phyloP scores from a whole-genome alignment of 1,140 invertebrate genomes.

The Drosophila pachea region DNA sequence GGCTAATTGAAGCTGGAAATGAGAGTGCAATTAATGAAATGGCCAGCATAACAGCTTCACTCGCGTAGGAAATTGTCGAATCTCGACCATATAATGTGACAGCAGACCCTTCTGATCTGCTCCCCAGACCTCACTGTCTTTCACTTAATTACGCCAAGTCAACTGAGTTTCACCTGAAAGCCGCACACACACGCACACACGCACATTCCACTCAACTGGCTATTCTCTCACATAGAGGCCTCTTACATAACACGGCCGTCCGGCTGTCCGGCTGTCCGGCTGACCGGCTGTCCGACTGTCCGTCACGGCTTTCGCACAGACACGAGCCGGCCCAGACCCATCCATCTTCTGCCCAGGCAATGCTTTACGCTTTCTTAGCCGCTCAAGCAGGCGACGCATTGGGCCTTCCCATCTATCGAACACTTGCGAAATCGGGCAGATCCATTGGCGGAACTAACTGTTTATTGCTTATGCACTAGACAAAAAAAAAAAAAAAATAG shows the following conservation, averaged over 20 bases:
- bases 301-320: constrained; percentile 30
- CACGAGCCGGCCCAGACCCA: background rate
- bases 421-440: background rate
- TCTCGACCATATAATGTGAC: background rate
- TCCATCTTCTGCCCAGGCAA: constrained; percentile 26
- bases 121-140: background rate
- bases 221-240: no score
- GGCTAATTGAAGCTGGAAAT: background rate
- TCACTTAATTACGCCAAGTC: background rate
- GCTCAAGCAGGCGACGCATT: constrained; percentile 39
- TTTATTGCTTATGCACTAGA: constrained; percentile 25
- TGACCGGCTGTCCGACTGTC: background rate
- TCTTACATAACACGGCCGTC: no score
- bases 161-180: constrained; percentile 16
- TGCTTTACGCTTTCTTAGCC: constrained; percentile 62
- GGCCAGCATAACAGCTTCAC: background rate
- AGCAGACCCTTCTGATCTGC: constrained; percentile 2
- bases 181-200: no score
- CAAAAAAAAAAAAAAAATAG: constrained; percentile 35
- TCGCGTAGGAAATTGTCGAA: background rate
- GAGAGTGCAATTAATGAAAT: background rate
- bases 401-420: background rate
- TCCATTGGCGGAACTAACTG: constrained; percentile 6
- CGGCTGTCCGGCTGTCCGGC: no score
- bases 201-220: constrained; percentile 17